Percentiles rank a stretch among this genome's conserved stretches.
phyloP scores from a whole-genome alignment of 2,888 invertebrate species.

The Yponomeuta sedellus region DNA sequence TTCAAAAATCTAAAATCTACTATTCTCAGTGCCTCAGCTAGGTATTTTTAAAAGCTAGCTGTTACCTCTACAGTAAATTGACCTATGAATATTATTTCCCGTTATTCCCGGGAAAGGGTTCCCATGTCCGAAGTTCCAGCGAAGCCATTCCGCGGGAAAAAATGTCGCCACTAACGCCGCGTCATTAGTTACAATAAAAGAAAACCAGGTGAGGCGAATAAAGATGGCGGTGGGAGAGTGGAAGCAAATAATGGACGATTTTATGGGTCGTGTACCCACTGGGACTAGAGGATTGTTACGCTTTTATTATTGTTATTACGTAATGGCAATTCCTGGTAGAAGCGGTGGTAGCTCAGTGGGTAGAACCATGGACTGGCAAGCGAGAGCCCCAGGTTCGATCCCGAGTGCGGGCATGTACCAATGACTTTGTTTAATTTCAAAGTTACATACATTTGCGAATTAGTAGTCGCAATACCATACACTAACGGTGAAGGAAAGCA shows the following conservation, averaged over 20 bases:
- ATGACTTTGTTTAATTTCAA: too few relatives aligned
- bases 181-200: slow-evolving; percentile 10
- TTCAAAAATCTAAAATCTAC: too few relatives aligned
- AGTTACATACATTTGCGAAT: too few relatives aligned
- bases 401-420: too few relatives aligned
- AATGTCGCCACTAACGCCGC: slow-evolving; percentile 7
- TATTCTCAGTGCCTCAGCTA: neutral
- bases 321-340: too few relatives aligned
- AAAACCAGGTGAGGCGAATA: slow-evolving; percentile 1
- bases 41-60: neutral
- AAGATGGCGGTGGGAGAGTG: neutral
- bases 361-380: too few relatives aligned
- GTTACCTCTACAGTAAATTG: neutral
- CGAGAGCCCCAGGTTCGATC: too few relatives aligned
- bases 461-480: too few relatives aligned
- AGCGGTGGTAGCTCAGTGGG: too few relatives aligned
- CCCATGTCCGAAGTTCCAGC: neutral
- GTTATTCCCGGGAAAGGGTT: neutral
- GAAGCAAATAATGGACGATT: slow-evolving; percentile 4
- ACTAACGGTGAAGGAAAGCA: too few relatives aligned
- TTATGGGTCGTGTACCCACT: neutral
- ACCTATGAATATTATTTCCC: neutral
- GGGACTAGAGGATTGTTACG: neutral
- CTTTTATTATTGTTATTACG: too few relatives aligned
- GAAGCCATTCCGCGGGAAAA: neutral